phyloP scores from a whole-genome alignment of 2,888 invertebrate species.

The Pedicia rivosa region DNA sequence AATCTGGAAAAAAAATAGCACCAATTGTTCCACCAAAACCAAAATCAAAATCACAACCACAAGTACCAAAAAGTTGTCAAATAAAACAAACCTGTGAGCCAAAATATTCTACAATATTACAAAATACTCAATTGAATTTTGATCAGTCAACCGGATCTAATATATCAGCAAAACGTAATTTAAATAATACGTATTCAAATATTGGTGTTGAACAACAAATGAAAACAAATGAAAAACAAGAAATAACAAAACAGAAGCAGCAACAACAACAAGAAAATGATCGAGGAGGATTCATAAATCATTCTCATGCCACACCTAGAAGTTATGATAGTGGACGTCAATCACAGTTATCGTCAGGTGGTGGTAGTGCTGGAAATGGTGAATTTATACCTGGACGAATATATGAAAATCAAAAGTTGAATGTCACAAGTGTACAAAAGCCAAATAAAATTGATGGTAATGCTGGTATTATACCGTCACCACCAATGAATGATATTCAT shows the following conservation, averaged over 20 bases:
- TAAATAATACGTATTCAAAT: constrained; percentile 3
- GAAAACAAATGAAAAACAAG: neutral
- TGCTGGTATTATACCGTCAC: neutral
- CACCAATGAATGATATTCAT: too few relatives aligned
- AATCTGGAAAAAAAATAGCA: constrained; percentile 41
- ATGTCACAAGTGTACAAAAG: neutral
- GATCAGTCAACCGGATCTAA: constrained; percentile 12
- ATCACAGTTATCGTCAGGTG: too few relatives aligned
- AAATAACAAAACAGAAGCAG: too few relatives aligned
- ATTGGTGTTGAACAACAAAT: neutral
- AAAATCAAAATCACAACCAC: constrained; percentile 35
- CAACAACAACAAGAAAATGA: too few relatives aligned
- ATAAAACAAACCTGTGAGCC: constrained; percentile 55
- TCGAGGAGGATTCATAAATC: too few relatives aligned
- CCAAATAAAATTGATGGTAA: too few relatives aligned
- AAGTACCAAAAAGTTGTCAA: constrained; percentile 57
- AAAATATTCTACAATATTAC: constrained; percentile 54
- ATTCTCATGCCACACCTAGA: too few relatives aligned
- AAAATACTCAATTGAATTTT: constrained; percentile 24
- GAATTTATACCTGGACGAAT: constrained; percentile 5
- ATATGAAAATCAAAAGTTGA: constrained; percentile 8
- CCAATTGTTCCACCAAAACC: constrained; percentile 72
- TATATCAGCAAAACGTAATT: constrained; percentile 8
- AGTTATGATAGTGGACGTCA: too few relatives aligned
- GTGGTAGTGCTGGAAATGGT: neutral